Evolutionary conservation across 2,888 invertebrate genomes (phyloP), one percentile per base, ranked within the genome.

Genomic region (Platycheirus albimanus): DNA sequence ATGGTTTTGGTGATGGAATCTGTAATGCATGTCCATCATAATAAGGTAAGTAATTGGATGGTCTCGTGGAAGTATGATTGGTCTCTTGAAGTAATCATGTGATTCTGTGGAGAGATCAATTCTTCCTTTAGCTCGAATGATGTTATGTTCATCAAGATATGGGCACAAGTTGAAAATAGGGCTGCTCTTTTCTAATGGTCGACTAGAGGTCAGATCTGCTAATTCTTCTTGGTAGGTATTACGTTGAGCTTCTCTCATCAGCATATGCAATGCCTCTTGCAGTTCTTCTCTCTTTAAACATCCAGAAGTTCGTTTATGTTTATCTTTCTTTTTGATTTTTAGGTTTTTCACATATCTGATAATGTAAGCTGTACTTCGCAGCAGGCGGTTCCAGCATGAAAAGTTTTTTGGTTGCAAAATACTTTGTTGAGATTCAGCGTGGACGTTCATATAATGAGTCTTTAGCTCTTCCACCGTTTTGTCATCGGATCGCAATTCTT

Each of bases 371-470:
- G 49, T 15, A 15, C 49, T 28, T 6, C 51, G 20, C 4, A 49
- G 15, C 1, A 51, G 49, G 19, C 38, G 49, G 2, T 3, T 30
- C 63, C 47, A 64, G 19, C 24, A n/a, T 51, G 43, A 51, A 20
- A 63, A 17, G n/a, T 47, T 17, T 1, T 47, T 11, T 47, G 11
- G 3, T 47, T 5, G 47, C 1, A 47, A n/a, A 20, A 47, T 47
- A 17, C n/a, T 47, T 3, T 20, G 11, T 47, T 47, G 20, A 20
- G 47, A 7, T 11, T 19, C 20, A 6, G 13, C n/a, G 47, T 47
- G 24, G n/a, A 47, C n/a, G 7, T 49, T 49, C 8, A 49, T 24
- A 3, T 45, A 45, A 8, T 45, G 10, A 4, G 15, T 30, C n/a
- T n/a, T 51, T 4, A 15, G 2, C 28, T 24, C 24, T n/a, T 72